Conservation (phyloP, 2,113 vertebrate genomes). For the Trematocara unimaculatum region DNA sequence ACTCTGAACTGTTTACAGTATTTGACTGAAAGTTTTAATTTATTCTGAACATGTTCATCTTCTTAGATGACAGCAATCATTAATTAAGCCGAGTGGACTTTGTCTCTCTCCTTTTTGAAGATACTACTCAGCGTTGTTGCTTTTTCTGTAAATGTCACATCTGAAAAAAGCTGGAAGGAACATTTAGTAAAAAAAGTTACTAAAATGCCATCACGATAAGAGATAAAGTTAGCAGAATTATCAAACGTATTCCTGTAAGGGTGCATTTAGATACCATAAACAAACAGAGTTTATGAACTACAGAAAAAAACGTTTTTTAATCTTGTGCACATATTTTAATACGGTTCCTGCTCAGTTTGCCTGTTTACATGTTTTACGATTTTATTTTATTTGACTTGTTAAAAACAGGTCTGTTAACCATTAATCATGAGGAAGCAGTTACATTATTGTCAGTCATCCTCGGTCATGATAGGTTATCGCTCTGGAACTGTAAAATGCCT, state of each 20-base stretch:
- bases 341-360: not conserved
- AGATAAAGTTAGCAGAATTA: not conserved
- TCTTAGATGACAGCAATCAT: not conserved
- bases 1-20: too few relatives aligned
- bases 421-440: fast-evolving
- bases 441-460: not conserved
- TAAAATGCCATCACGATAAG: not conserved
- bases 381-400: not conserved
- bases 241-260: not conserved
- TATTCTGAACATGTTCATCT: not conserved
- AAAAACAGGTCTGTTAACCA: not conserved
- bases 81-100: not conserved
- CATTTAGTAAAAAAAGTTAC: not conserved
- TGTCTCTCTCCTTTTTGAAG: not conserved
- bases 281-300: not conserved
- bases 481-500: fast-evolving
- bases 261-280: not conserved
- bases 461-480: not conserved
- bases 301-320: fast-evolving
- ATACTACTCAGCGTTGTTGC: not conserved
- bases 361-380: not conserved
- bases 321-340: not conserved
- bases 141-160: not conserved
- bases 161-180: not conserved
- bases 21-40: not conserved